Conservation (phyloP, 2,888 invertebrate genomes). For the Nephrotoma flavescens region DNA sequence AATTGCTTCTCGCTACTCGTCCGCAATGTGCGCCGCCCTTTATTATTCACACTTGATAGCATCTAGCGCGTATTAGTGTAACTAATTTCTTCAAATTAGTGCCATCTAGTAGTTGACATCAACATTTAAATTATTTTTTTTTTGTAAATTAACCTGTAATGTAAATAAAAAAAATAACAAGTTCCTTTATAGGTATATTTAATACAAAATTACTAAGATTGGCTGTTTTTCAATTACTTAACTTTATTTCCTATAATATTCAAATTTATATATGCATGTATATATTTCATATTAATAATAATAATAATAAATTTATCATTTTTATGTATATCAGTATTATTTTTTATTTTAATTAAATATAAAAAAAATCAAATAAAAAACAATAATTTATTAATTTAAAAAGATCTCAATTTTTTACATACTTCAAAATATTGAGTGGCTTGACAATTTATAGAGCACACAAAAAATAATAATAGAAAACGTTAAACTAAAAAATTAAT, state of each 20-base stretch:
- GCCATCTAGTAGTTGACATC: no score
- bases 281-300: no score
- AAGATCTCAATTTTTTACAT: not conserved
- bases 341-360: not conserved
- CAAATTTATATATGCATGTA: not conserved
- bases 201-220: not conserved
- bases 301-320: not conserved
- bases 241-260: not conserved
- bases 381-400: not conserved
- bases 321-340: not conserved
- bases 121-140: no score
- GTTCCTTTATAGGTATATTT: not conserved
- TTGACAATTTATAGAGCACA: not conserved
- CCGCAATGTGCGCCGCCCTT: no score
- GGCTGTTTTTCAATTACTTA: not conserved
- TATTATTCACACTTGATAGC: no score
- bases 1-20: no score
- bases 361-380: not conserved
- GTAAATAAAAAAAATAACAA: not conserved
- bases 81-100: no score
- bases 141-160: not conserved
- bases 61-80: no score
- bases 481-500: not conserved
- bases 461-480: not conserved
- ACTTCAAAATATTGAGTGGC: not conserved